Evolutionary conservation across 2,888 invertebrate genomes (phyloP).

Genomic region (Tiliacea aurago): DNA sequence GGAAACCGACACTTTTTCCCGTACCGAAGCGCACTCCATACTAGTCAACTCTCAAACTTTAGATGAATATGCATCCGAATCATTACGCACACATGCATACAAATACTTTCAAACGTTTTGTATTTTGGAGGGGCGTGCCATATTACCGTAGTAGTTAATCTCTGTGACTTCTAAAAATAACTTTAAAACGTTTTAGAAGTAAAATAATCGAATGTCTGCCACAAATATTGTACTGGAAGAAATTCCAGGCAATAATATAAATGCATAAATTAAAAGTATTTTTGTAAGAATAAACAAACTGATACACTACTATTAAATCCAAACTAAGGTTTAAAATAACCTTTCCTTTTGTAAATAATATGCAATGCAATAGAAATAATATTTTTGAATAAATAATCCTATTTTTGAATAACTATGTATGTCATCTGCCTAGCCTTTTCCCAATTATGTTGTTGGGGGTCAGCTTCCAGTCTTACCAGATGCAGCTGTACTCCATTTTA

Average conservation of each 20-base stretch:
- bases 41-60: too few species aligned
- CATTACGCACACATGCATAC: too few species aligned
- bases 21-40: too few species aligned
- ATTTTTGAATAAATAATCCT: constrained; percentile 18
- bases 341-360: constrained; percentile 27
- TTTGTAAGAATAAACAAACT: constrained; percentile 46
- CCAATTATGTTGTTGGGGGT: background rate
- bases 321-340: background rate
- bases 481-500: background rate
- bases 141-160: too few species aligned
- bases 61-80: too few species aligned
- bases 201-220: constrained; percentile 27
- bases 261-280: constrained; percentile 46
- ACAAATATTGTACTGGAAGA: constrained; percentile 12
- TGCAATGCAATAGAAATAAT: constrained; percentile 36
- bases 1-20: too few species aligned
- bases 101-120: too few species aligned
- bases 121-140: too few species aligned
- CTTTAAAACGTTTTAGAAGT: constrained; percentile 6
- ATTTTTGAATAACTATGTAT: constrained; percentile 36
- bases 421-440: background rate
- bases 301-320: constrained; percentile 4
- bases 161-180: background rate
- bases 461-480: background rate
- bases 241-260: constrained; percentile 1